Percentiles rank a stretch among this genome's conserved stretches.
These are phyloP conservation scores for Tipula helvola DNA, from an alignment of 2,888 invertebrate genomes.

Conservation along the genomic window DNA sequence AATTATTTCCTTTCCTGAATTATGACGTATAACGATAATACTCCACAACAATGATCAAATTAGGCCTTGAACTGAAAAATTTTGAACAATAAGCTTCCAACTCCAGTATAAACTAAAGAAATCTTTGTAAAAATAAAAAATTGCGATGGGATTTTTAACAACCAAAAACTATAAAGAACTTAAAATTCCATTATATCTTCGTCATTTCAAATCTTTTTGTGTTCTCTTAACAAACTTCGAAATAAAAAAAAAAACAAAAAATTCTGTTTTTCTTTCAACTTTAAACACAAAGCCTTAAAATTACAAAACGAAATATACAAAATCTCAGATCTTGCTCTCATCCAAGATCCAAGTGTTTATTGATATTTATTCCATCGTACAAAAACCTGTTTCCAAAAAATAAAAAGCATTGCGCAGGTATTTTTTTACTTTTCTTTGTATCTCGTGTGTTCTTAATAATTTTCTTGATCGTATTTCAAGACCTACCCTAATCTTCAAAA, in stretches of 20 bases:
- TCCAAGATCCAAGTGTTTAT: not conserved
- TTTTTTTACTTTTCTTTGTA: not conserved
- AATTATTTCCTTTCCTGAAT: no score
- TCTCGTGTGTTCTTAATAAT: not conserved
- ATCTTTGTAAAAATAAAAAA: not conserved
- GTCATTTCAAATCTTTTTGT: not conserved
- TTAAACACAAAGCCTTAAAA: not conserved
- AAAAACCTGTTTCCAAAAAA: not conserved
- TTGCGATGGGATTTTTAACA: not conserved
- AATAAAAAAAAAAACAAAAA: not conserved
- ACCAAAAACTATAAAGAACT: not conserved
- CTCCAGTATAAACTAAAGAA: not conserved
- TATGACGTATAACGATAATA: not conserved
- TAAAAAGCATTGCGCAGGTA: not conserved
- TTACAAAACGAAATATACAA: not conserved
- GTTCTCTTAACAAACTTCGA: not conserved
- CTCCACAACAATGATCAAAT: not conserved
- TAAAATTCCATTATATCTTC: not conserved
- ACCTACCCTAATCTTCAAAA: not conserved
- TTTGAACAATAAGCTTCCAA: not conserved
- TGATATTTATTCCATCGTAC: not conserved
- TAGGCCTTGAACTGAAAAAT: not conserved
- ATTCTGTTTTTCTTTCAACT: not conserved
- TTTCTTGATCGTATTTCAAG: not conserved
- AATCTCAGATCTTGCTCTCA: not conserved